These are phyloP conservation scores for Heliothis peltigera DNA, from an alignment of 2,888 invertebrate species.

Conservation along the genomic window DNA sequence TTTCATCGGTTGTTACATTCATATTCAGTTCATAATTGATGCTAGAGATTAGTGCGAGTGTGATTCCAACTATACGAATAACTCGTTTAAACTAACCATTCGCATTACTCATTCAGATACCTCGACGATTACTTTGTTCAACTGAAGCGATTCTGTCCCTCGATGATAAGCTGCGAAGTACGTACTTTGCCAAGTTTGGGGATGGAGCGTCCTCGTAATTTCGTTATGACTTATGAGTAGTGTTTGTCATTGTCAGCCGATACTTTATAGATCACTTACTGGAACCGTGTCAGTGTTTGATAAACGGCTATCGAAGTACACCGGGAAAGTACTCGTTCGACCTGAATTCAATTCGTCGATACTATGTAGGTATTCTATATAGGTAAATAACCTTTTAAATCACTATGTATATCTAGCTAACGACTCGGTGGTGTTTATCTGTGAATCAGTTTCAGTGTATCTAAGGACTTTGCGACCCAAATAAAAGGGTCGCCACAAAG, in stretches of 20 bases:
- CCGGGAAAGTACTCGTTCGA: constrained; percentile 20
- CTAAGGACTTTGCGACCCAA: constrained; percentile 78
- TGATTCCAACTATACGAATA: constrained; percentile 76
- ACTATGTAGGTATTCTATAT: constrained; percentile 17
- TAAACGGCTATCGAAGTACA: constrained; percentile 22
- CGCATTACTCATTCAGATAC: constrained; percentile 80
- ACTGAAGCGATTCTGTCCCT: constrained; percentile 75
- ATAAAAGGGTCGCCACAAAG: constrained; percentile 82
- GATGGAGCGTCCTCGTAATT: constrained; percentile 77
- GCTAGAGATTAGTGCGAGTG: constrained; percentile 74
- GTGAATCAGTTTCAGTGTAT: constrained; percentile 81
- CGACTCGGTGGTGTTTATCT: constrained; percentile 76
- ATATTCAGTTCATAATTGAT: constrained; percentile 79
- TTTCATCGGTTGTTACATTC: constrained; percentile 72
- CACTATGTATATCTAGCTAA: constrained; percentile 70
- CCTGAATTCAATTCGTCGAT: constrained; percentile 33
- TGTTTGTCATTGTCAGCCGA: constrained; percentile 66
- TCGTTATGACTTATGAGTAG: constrained; percentile 69
- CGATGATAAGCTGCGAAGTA: constrained; percentile 72
- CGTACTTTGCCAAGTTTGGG: constrained; percentile 73
- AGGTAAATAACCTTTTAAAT: constrained; percentile 49
- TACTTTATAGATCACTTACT: constrained; percentile 46
- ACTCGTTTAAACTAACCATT: constrained; percentile 74
- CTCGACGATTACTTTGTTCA: constrained; percentile 77
- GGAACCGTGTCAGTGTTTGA: constrained; percentile 43